These are phyloP conservation scores for Thalassophryne amazonica DNA, from an alignment of 2,797 vertebrate genomes.

Conservation along the genomic window DNA sequence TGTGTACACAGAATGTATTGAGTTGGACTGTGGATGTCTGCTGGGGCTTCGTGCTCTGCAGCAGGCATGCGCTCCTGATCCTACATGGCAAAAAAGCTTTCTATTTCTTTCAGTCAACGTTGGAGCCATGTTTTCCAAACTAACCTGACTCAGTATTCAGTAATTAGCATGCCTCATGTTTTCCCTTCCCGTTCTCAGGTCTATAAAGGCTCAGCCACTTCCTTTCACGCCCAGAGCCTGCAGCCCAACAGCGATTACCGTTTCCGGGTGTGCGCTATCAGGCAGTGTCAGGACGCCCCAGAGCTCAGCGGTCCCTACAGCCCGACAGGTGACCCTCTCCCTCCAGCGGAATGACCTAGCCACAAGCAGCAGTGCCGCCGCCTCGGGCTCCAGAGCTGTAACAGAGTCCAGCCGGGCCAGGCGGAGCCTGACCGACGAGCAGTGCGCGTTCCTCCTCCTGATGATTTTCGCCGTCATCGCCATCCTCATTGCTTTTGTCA, in stretches of 20 bases:
- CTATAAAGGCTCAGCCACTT: conserved; percentile 87
- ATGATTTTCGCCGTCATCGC: conserved; percentile 92
- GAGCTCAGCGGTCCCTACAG: conserved; percentile 93
- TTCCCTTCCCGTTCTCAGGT: conserved; percentile 67
- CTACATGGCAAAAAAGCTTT: too few relatives aligned
- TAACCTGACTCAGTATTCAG: neutral
- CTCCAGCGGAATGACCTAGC: conserved; percentile 82
- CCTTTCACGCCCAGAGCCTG: conserved; percentile 85
- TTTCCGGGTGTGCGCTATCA: conserved; percentile 89
- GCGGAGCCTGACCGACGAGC: conserved; percentile 90
- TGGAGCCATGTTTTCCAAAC: too few relatives aligned
- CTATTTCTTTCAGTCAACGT: too few relatives aligned
- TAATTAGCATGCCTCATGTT: neutral
- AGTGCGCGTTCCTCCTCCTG: conserved; percentile 95
- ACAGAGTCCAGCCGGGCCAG: conserved; percentile 75
- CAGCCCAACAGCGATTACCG: conserved; percentile 92
- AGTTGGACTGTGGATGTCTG: too few relatives aligned
- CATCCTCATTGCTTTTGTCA: conserved; percentile 96
- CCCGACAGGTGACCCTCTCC: conserved; percentile 85
- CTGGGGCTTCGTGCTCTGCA: too few relatives aligned
- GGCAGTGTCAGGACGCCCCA: conserved; percentile 91
- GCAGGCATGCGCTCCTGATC: too few relatives aligned
- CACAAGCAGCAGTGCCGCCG: conserved; percentile 60
- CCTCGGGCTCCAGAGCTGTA: conserved; percentile 68
- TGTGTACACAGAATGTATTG: too few relatives aligned